Evolutionary conservation across 2,797 vertebrate species (phyloP).

Genomic region (Limnodromus scolopaceus): DNA sequence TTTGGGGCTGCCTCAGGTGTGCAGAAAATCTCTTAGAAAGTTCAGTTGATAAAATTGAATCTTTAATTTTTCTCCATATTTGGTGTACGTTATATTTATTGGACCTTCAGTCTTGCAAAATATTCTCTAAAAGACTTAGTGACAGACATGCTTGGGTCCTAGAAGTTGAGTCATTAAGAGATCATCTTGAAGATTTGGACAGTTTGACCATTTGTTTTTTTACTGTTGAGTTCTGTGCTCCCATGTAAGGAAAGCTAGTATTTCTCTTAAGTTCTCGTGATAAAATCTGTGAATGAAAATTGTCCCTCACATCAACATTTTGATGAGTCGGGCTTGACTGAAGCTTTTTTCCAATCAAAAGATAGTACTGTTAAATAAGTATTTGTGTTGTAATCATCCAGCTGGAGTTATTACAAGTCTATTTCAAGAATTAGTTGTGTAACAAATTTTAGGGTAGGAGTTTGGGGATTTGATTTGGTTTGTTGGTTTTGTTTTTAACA

Average conservation of each 20-base stretch:
- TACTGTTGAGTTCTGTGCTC: background rate
- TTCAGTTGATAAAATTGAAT: background rate
- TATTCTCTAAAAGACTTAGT: background rate
- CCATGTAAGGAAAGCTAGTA: background rate
- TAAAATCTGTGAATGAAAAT: background rate
- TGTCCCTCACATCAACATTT: background rate
- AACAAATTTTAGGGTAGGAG: background rate
- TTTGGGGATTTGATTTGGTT: background rate
- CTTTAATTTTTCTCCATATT: background rate
- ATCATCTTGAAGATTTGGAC: background rate
- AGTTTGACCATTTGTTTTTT: background rate
- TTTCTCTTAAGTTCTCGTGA: background rate
- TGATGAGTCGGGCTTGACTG: background rate
- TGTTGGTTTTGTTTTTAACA: background rate
- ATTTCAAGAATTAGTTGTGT: background rate
- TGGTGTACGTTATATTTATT: background rate
- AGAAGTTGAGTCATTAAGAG: background rate
- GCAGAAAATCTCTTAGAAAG: background rate
- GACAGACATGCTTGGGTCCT: background rate
- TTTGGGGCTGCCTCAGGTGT: background rate
- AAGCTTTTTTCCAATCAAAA: background rate
- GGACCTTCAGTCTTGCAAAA: background rate
- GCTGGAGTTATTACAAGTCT: background rate
- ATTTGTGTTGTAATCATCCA: background rate
- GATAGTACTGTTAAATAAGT: background rate